Conservation (phyloP, 30 jellyfish, hydroid and myxozoan species). For the Aurelia coerulea region DNA sequence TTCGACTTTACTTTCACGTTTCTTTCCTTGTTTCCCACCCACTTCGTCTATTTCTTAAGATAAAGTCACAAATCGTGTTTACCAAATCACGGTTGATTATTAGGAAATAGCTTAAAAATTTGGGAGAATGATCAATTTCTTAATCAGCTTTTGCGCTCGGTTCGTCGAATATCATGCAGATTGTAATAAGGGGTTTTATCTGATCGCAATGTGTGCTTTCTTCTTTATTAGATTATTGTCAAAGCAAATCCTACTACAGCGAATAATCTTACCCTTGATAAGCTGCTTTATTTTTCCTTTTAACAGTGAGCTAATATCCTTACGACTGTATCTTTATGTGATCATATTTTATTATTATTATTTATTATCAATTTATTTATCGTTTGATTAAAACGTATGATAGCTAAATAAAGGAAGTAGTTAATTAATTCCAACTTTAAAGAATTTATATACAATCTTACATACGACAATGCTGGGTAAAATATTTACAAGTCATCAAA, state of each 20-base stretch:
- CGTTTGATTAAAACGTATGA: too few species aligned
- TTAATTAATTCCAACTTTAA: too few species aligned
- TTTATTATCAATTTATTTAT: too few species aligned
- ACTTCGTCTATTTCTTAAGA: conserved; percentile 8
- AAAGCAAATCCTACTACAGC: neutral
- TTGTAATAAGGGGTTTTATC: conserved; percentile 15
- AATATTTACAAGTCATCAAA: too few species aligned
- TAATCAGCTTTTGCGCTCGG: conserved; percentile 17
- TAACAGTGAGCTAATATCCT: too few species aligned
- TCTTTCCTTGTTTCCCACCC: conserved; percentile 36
- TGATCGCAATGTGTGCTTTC: conserved; percentile 7
- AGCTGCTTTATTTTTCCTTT: too few species aligned
- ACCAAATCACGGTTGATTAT: conserved; percentile 18
- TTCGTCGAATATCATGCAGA: conserved; percentile 20
- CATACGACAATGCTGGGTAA: too few species aligned
- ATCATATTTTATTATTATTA: too few species aligned
- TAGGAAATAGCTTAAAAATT: conserved; percentile 47
- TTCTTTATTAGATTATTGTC: neutral
- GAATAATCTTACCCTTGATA: too few species aligned
- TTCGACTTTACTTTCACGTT: conserved; percentile 32
- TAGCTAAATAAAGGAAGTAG: too few species aligned
- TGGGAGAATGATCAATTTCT: conserved; percentile 18
- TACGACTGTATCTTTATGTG: too few species aligned
- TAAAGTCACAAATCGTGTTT: conserved; percentile 36
- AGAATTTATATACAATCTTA: too few species aligned